phyloP scores from a whole-genome alignment of 2,888 invertebrate genomes.

The Megastigmus dorsalis region DNA sequence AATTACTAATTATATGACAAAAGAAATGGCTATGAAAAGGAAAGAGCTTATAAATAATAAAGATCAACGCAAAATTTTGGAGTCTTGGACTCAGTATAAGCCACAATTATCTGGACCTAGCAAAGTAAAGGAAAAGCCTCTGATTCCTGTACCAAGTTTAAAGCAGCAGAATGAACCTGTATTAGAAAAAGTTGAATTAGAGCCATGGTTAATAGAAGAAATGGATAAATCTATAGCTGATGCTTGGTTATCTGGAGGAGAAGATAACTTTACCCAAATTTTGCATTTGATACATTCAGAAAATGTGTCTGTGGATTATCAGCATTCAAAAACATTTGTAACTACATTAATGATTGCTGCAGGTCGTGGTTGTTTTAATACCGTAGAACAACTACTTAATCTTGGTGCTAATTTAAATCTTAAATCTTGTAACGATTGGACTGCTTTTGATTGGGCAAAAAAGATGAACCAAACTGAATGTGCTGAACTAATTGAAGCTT shows the following conservation, averaged over 20 bases:
- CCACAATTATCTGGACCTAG: conserved; percentile 56
- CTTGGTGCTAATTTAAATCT: conserved; percentile 80
- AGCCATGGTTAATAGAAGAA: conserved; percentile 77
- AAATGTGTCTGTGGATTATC: conserved; percentile 84
- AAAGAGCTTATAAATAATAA: conserved; percentile 69
- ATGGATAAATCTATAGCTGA: conserved; percentile 83
- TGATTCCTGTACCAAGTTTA: conserved; percentile 65
- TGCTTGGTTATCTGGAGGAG: conserved; percentile 77
- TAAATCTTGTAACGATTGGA: conserved; percentile 81
- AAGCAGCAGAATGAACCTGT: conserved; percentile 68
- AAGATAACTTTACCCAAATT: conserved; percentile 84
- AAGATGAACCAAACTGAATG: conserved; percentile 80
- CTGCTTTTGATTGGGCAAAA: conserved; percentile 83
- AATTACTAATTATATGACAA: conserved; percentile 77
- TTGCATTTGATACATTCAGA: conserved; percentile 87
- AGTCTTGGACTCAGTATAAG: conserved; percentile 72
- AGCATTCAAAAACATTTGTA: conserved; percentile 80
- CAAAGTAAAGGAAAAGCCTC: conserved; percentile 58
- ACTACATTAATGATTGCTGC: conserved; percentile 89
- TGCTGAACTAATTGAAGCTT: conserved; percentile 78
- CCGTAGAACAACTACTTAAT: conserved; percentile 82
- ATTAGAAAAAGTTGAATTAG: conserved; percentile 75
- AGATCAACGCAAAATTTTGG: conserved; percentile 70
- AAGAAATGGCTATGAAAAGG: conserved; percentile 74
- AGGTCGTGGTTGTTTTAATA: conserved; percentile 81